Evolutionary conservation across 30 jellyfish, hydroid and myxozoan species (phyloP).

Genomic region (Turritopsis rubra): DNA sequence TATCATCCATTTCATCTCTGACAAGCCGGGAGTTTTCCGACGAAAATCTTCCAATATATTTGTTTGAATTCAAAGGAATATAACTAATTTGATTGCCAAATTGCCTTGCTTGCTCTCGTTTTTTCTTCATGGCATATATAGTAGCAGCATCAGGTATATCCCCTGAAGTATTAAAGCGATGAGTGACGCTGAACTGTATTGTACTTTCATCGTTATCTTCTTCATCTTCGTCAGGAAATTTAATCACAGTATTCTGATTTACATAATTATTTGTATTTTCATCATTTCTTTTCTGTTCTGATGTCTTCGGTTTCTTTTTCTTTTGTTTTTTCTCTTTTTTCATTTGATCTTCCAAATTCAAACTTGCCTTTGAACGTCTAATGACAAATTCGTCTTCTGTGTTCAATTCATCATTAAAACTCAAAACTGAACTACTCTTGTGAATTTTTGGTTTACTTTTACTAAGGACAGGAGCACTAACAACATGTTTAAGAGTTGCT

Average conservation of each 20-base stretch:
- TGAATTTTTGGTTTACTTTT: neutral
- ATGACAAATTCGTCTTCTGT: slow-evolving; percentile 76
- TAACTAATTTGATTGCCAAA: slow-evolving; percentile 76
- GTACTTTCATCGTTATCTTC: slow-evolving; percentile 27
- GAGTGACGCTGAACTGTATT: slow-evolving; percentile 33
- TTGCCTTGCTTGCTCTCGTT: slow-evolving; percentile 91
- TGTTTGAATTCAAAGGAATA: slow-evolving; percentile 60
- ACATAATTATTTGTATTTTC: slow-evolving; percentile 13
- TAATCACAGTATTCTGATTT: slow-evolving; percentile 15
- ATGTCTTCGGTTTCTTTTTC: slow-evolving; percentile 20
- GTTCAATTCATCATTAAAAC: slow-evolving; percentile 85
- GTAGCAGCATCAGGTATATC: slow-evolving; percentile 98
- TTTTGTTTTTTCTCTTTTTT: slow-evolving; percentile 63
- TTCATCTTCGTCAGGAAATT: slow-evolving; percentile 36
- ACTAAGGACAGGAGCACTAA: neutral
- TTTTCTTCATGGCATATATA: slow-evolving; percentile 90
- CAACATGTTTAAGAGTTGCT: slow-evolving; percentile 11
- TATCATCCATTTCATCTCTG: slow-evolving; percentile 84
- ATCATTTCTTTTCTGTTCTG: neutral
- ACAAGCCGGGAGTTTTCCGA: slow-evolving; percentile 67
- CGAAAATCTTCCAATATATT: slow-evolving; percentile 58
- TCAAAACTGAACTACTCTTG: slow-evolving; percentile 36
- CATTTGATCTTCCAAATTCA: slow-evolving; percentile 42
- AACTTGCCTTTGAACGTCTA: slow-evolving; percentile 77
- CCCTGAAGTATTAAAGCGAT: slow-evolving; percentile 40